phyloP scores from a whole-genome alignment of 2,113 vertebrate species.

The Lipophrys pholis region DNA sequence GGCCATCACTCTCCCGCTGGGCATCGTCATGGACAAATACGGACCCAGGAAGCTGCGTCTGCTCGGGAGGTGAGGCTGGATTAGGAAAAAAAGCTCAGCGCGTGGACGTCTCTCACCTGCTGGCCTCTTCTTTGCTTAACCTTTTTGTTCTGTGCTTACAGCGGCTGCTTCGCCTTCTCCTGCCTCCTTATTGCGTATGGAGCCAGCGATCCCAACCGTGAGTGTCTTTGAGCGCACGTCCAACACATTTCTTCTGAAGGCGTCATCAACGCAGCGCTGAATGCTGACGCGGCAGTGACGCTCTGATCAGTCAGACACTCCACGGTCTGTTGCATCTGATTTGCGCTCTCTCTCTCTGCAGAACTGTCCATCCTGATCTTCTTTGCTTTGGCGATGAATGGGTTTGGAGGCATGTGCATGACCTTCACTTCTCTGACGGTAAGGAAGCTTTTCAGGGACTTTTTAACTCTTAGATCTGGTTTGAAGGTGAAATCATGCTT shows the following conservation, averaged over 20 bases:
- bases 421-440: conserved; percentile 97
- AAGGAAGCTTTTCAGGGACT: neutral
- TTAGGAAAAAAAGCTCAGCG: no score
- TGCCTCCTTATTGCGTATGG: conserved; percentile 95
- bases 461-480: no score
- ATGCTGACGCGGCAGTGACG: neutral
- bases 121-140: neutral
- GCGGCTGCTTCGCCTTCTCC: conserved; percentile 93
- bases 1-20: conserved; percentile 94
- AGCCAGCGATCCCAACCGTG: conserved; percentile 92
- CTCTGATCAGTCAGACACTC: neutral
- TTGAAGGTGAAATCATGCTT: no score
- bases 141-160: conserved; percentile 66
- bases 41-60: conserved; percentile 94
- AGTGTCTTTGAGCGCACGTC: conserved; percentile 58
- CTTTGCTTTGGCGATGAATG: conserved; percentile 93
- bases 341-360: conserved; percentile 61
- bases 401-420: conserved; percentile 99
- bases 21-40: conserved; percentile 99
- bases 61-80: conserved; percentile 90
- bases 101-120: neutral
- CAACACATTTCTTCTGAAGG: no score
- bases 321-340: neutral
- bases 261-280: no score
- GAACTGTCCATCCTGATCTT: conserved; percentile 97